Evolutionary conservation across 2,888 invertebrate genomes (phyloP).

Genomic region (Meganola albula): DNA sequence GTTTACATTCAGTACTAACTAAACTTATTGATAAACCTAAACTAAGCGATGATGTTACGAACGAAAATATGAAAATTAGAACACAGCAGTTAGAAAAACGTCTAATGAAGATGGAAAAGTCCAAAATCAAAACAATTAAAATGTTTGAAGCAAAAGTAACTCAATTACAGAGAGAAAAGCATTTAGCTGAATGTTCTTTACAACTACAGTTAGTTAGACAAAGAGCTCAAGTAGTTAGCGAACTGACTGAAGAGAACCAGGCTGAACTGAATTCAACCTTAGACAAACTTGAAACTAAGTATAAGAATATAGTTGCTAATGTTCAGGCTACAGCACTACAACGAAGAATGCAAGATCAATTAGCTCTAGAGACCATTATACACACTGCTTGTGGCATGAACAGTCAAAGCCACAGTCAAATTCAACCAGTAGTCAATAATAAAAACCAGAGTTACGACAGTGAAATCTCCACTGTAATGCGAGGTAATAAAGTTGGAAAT

Average conservation of each 20-base stretch:
- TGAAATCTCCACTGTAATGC: constrained; percentile 40
- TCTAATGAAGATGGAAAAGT: constrained; percentile 53
- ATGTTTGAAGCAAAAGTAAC: constrained; percentile 53
- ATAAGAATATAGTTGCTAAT: constrained; percentile 63
- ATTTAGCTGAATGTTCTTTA: constrained; percentile 54
- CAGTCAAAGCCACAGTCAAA: constrained; percentile 35
- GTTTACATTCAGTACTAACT: constrained; percentile 39
- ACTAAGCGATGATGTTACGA: constrained; percentile 31
- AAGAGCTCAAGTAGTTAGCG: constrained; percentile 53
- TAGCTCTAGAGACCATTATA: constrained; percentile 54
- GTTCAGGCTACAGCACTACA: constrained; percentile 66
- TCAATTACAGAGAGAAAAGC: constrained; percentile 55
- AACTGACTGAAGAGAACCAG: constrained; percentile 53
- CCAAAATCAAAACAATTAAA: constrained; percentile 46
- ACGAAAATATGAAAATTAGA: constrained; percentile 34
- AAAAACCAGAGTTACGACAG: constrained; percentile 40
- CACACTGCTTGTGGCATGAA: constrained; percentile 45
- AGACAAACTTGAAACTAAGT: constrained; percentile 60
- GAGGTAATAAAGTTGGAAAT: constrained; percentile 43
- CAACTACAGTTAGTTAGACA: constrained; percentile 60
- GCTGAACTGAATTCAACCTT: constrained; percentile 46
- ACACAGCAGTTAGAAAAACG: constrained; percentile 51
- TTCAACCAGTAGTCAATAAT: constrained; percentile 33
- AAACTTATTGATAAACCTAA: constrained; percentile 41
- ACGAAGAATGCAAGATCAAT: constrained; percentile 60